These are phyloP conservation scores for Ariolimax columbianus DNA, from an alignment of 2,888 invertebrate species.

Conservation along the genomic window DNA sequence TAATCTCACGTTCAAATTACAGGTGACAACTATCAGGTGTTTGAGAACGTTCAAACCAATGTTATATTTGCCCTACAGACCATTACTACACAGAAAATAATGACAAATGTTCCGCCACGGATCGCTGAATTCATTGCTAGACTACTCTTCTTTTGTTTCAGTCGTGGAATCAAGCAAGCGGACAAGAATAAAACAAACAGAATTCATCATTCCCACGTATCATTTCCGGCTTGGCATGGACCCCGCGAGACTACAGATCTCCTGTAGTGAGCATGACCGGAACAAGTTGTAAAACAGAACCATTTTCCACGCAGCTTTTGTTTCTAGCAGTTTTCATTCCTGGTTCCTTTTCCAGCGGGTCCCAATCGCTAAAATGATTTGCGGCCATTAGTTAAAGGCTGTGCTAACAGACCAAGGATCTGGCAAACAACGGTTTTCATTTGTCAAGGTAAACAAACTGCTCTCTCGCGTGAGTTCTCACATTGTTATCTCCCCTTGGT, in stretches of 20 bases:
- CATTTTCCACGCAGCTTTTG: constrained; percentile 46
- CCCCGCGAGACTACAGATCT: constrained; percentile 12
- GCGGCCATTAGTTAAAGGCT: constrained; percentile 50
- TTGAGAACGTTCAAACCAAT: neutral
- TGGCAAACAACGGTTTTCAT: constrained; percentile 50
- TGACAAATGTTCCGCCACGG: constrained; percentile 10
- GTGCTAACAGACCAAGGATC: constrained; percentile 43
- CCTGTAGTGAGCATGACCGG: constrained; percentile 44
- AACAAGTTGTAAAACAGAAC: constrained; percentile 46
- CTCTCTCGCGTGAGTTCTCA: constrained; percentile 41
- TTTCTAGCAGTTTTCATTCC: constrained; percentile 30
- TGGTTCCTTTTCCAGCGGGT: constrained; percentile 32
- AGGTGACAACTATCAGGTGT: neutral
- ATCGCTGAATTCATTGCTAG: neutral
- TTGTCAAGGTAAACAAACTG: constrained; percentile 46
- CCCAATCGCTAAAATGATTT: constrained; percentile 50
- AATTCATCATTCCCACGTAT: constrained; percentile 32
- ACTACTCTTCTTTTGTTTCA: constrained; percentile 9
- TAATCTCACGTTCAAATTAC: neutral
- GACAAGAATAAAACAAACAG: constrained; percentile 13
- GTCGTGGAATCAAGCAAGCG: constrained; percentile 28
- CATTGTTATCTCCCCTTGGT: constrained; percentile 32
- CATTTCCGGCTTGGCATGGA: constrained; percentile 25
- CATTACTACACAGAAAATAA: constrained; percentile 3
- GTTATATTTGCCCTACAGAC: neutral